These are phyloP conservation scores for Pelodytes ibericus DNA, from an alignment of 2,797 vertebrate species.

Conservation along the genomic window DNA sequence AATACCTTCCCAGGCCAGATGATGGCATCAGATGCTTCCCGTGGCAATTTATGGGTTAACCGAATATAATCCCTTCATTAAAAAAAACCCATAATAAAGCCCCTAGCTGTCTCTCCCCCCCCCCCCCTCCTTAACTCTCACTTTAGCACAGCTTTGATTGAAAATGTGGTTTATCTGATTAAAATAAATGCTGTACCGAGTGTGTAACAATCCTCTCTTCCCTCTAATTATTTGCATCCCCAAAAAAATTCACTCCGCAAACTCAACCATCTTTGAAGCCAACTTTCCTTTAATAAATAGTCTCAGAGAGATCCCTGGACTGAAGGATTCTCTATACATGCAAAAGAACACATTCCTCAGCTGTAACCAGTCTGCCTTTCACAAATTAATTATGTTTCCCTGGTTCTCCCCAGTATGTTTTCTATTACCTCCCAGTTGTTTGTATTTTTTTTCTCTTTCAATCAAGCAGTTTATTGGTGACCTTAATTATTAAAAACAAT, in stretches of 20 bases:
- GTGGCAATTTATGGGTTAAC: slow-evolving; percentile 22
- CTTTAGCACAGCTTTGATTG: slow-evolving; percentile 40
- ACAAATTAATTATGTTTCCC: slow-evolving; percentile 36
- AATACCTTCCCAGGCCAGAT: too few species aligned
- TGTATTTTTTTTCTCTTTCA: slow-evolving; percentile 39
- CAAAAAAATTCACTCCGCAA: slow-evolving; percentile 76
- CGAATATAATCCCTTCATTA: neutral
- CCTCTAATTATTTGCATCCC: slow-evolving; percentile 76
- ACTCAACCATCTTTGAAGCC: slow-evolving; percentile 76
- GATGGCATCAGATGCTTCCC: too few species aligned
- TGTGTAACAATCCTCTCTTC: slow-evolving; percentile 10
- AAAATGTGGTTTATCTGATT: slow-evolving; percentile 42
- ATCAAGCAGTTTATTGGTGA: slow-evolving; percentile 49
- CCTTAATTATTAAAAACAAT: slow-evolving; percentile 41
- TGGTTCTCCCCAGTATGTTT: slow-evolving; percentile 41
- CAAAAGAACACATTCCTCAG: slow-evolving; percentile 69
- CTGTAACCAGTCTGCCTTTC: slow-evolving; percentile 62
- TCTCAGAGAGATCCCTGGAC: slow-evolving; percentile 73
- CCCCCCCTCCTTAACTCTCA: too few species aligned
- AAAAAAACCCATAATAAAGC: slow-evolving; percentile 8
- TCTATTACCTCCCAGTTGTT: slow-evolving; percentile 21
- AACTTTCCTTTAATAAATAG: slow-evolving; percentile 79
- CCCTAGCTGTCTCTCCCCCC: neutral
- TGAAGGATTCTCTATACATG: slow-evolving; percentile 71
- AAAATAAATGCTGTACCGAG: slow-evolving; percentile 23